Evolutionary conservation across 2,888 invertebrate species (phyloP), one percentile per base, ranked within the genome.

Genomic region (Osmoderma eremita): DNA sequence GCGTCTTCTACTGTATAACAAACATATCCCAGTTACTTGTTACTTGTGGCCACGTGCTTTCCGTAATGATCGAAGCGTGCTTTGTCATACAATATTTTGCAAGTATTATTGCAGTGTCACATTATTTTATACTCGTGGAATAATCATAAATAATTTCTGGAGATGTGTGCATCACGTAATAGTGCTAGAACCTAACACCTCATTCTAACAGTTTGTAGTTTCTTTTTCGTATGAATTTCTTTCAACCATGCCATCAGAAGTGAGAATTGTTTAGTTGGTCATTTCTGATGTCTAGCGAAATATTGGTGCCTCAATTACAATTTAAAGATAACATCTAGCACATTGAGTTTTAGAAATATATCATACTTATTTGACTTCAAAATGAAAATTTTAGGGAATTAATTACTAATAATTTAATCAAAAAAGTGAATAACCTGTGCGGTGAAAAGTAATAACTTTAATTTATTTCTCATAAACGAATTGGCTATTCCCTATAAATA

Each of bases 1-100:
- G 22, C 48, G 56, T 49, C 56, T 54, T 65, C 38, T 49, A 56
- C 56, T 38, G 56, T 56, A 56, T 54, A 42, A 65, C 39, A 65
- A 38, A 42, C 49, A 45, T 58, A 54, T 65, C 22, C 65, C 65
- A 65, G 65, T 65, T 65, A 65, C 65, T 65, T 65, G 65, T 65
- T 65, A 65, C 65, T 56, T 65, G 65, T 65, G 65, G 36, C 56
- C 65, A 62, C 67, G 67, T 62, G 62, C 45, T 63, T 63, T 53
- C 41, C 63, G 63, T 51, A 53, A 63, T 30, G 17, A 42, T 22
- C 24, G 42, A 63, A 49, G 15, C 58, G 58, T 58, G 58, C 42
- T 45, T 24, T 45, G 8, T 45, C 45, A 58, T 15, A 22, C n/a
- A 58, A 41, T 42, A 42, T 42, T 24, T 30, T n/a, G n/a, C 3